These are phyloP conservation scores for Esox niger DNA, from an alignment of 2,113 vertebrate genomes.

Conservation along the genomic window DNA sequence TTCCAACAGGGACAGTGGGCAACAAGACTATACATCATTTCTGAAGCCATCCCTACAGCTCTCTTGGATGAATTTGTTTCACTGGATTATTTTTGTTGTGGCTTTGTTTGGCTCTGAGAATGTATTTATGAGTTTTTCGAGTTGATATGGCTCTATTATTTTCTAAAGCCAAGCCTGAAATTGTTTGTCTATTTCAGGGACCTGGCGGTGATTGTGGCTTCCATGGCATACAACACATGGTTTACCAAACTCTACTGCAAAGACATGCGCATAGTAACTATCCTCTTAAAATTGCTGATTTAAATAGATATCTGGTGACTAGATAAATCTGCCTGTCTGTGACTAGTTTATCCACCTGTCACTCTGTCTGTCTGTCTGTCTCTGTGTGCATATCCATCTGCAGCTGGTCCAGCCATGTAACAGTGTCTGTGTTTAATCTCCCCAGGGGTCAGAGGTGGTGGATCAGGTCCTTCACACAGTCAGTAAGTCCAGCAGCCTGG, in stretches of 20 bases:
- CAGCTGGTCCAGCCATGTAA: background rate
- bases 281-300: background rate
- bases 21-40: slow-evolving; percentile 57
- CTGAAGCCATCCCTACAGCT: slow-evolving; percentile 13
- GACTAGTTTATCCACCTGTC: background rate
- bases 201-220: slow-evolving; percentile 88
- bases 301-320: background rate
- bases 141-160: slow-evolving; percentile 7
- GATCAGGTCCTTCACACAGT: slow-evolving; percentile 88
- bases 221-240: slow-evolving; percentile 90
- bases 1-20: slow-evolving; percentile 31
- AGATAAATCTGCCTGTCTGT: background rate
- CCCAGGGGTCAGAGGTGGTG: slow-evolving; percentile 85
- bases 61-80: slow-evolving; percentile 56
- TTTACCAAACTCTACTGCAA: slow-evolving; percentile 90
- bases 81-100: slow-evolving; percentile 9
- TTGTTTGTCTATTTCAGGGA: slow-evolving; percentile 72
- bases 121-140: background rate
- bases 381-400: background rate
- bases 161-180: too few relatives aligned
- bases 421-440: background rate
- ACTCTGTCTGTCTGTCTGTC: too few relatives aligned
- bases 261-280: slow-evolving; percentile 71
- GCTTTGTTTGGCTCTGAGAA: background rate
- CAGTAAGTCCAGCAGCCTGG: slow-evolving; percentile 88